phyloP scores from a whole-genome alignment of 2,888 invertebrate species.

The Sicus ferrugineus region DNA sequence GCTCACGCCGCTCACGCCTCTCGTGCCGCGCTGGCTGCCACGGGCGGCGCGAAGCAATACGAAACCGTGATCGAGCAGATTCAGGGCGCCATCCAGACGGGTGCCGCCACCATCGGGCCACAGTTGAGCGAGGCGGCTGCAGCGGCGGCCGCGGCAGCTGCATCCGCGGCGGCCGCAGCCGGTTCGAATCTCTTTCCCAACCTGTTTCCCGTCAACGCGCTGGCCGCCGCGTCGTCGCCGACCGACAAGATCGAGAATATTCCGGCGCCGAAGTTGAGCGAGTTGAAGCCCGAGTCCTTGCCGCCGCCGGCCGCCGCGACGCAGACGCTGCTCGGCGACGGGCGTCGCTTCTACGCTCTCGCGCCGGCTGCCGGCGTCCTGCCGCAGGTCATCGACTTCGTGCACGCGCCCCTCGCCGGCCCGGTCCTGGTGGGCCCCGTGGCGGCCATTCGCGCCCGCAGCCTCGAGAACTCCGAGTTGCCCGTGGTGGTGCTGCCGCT shows the following conservation, averaged over 20 bases:
- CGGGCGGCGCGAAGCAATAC: conserved; percentile 44
- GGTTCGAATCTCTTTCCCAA: conserved; percentile 47
- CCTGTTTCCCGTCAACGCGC: conserved; percentile 43
- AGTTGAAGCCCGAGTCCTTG: conserved; percentile 34
- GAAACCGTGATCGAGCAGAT: conserved; percentile 47
- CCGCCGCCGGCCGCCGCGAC: conserved; percentile 47
- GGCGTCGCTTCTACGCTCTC: conserved; percentile 54
- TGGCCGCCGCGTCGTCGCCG: conserved; percentile 40
- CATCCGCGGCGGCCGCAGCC: conserved; percentile 44
- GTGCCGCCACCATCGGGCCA: conserved; percentile 44
- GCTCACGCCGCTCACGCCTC: conserved; percentile 46
- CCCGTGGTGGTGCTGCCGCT: conserved; percentile 39
- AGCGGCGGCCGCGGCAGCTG: conserved; percentile 45
- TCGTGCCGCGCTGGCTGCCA: neutral
- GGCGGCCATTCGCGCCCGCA: conserved; percentile 55
- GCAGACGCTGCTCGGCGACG: conserved; percentile 50
- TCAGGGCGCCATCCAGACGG: conserved; percentile 46
- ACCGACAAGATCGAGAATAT: conserved; percentile 23
- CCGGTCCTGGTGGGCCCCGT: conserved; percentile 43
- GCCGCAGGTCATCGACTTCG: conserved; percentile 56
- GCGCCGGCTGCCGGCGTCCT: conserved; percentile 47
- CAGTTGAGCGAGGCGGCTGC: conserved; percentile 52
- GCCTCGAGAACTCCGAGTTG: conserved; percentile 46
- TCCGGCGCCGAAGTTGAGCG: conserved; percentile 20
- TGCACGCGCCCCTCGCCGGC: conserved; percentile 53